Conservation (phyloP, 2,113 vertebrate genomes). For the Amblyornis subalaris region DNA sequence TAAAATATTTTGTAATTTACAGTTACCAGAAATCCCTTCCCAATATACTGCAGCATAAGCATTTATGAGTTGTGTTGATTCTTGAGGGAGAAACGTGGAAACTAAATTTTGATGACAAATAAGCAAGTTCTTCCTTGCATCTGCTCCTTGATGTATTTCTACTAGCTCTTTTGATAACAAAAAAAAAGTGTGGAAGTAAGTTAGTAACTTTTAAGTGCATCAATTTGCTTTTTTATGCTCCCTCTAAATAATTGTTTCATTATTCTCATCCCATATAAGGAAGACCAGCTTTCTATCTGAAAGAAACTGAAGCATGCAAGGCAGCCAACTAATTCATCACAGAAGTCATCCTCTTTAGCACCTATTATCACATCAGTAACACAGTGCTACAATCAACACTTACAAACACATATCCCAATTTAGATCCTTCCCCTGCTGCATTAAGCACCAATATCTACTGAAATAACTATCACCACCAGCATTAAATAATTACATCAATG, state of each 20-base stretch:
- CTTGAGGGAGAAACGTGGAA: not conserved
- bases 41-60: not conserved
- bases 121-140: not conserved
- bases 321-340: not conserved
- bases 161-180: accelerated
- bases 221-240: not conserved
- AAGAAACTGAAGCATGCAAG: not conserved
- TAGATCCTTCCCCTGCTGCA: not conserved
- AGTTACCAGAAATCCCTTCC: not conserved
- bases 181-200: not conserved
- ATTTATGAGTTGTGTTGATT: not conserved
- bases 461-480: not conserved
- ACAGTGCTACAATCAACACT: not conserved
- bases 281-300: not conserved
- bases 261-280: not conserved
- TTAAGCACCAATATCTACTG: not conserved
- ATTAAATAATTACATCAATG: not conserved
- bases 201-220: not conserved
- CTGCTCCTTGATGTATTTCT: not conserved
- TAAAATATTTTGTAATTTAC: not conserved
- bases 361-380: not conserved
- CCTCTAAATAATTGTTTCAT: not conserved
- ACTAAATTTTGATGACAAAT: not conserved
- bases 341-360: not conserved
- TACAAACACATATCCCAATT: not conserved